Conservation (phyloP, 2,888 invertebrate species). For the Troides oblongomaculatus region DNA sequence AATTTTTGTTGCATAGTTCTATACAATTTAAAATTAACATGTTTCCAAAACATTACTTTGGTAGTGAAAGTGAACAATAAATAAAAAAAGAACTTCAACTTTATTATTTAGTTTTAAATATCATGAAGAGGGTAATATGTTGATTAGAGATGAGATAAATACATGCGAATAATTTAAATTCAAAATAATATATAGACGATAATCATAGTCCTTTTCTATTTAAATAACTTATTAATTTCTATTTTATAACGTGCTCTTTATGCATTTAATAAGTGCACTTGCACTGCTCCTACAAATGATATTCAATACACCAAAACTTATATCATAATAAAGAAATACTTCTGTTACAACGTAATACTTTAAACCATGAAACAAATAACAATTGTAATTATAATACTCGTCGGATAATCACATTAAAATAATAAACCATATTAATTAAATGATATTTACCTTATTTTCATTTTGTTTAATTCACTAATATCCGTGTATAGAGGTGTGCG, state of each 20-base stretch:
- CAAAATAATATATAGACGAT: no score
- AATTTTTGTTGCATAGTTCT: constrained; percentile 7
- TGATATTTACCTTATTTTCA: constrained; percentile 66
- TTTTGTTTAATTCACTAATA: constrained; percentile 42
- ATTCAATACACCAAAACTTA: no score
- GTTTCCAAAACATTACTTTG: background rate
- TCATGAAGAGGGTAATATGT: background rate
- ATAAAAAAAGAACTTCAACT: background rate
- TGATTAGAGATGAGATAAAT: background rate
- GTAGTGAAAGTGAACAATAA: background rate
- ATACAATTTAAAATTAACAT: constrained; percentile 9
- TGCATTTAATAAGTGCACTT: no score
- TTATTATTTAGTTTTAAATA: background rate
- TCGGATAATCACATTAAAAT: background rate
- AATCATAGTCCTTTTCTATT: no score
- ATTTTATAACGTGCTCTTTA: no score
- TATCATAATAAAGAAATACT: no score
- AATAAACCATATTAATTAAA: constrained; percentile 24
- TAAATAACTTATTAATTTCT: no score
- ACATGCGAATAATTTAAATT: no score
- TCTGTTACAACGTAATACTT: background rate
- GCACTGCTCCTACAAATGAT: no score
- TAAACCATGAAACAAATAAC: constrained; percentile 6
- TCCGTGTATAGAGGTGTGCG: constrained; percentile 56
- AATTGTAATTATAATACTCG: background rate